A percentile compares a stretch with the other conserved stretches of the same genome.
These are phyloP conservation scores for Macrosiphum euphorbiae DNA, from an alignment of 2,888 invertebrate genomes.

Conservation along the genomic window DNA sequence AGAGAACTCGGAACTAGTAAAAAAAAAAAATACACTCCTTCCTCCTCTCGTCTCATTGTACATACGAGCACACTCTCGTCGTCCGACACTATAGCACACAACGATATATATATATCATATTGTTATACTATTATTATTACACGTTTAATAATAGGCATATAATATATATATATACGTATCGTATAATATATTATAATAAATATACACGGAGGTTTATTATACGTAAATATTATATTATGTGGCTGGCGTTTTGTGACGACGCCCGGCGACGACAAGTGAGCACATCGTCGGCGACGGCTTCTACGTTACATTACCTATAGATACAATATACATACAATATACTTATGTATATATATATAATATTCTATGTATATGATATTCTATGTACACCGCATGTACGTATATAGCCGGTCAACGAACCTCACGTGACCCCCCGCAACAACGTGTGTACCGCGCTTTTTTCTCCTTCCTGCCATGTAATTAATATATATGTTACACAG, in stretches of 20 bases:
- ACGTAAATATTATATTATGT: neutral
- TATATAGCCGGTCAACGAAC: conserved; percentile 59
- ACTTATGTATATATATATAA: neutral
- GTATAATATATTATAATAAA: neutral
- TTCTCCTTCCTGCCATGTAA: conserved; percentile 20
- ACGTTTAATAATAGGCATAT: neutral
- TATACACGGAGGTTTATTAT: neutral
- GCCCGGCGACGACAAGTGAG: conserved; percentile 27
- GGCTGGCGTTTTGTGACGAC: conserved; percentile 54
- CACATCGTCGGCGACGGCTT: conserved; percentile 21
- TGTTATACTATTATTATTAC: conserved; percentile 35
- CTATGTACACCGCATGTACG: neutral
- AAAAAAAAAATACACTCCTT: conserved; percentile 46
- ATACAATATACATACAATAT: no score
- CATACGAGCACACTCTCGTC: conserved; percentile 4
- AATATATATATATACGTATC: neutral
- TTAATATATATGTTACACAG: conserved; percentile 53
- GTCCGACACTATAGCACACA: conserved; percentile 38
- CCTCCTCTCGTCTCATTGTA: conserved; percentile 45
- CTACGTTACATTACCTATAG: neutral
- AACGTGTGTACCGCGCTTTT: conserved; percentile 59
- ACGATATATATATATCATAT: conserved; percentile 49
- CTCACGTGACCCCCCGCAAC: conserved; percentile 64
- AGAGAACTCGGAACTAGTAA: conserved; percentile 63
- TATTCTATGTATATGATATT: neutral